Evolutionary conservation across 2,888 invertebrate genomes (phyloP).

Genomic region (Ischnus inquisitorius): DNA sequence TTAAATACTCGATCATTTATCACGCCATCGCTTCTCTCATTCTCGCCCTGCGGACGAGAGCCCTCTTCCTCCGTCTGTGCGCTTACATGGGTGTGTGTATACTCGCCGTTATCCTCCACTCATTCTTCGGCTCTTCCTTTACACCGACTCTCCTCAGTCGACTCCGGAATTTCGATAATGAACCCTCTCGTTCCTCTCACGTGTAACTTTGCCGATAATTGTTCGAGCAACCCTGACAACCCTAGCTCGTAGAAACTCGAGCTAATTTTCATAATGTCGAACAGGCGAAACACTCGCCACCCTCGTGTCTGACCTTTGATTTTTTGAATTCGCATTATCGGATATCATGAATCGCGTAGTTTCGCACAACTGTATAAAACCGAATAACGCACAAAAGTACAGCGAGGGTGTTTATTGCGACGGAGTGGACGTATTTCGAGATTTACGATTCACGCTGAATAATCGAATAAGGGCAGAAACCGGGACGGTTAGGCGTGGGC

Average conservation of each 20-base stretch:
- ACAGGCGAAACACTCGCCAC: background rate
- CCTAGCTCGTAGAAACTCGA: too few relatives aligned
- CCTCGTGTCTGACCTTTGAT: background rate
- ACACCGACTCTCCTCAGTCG: conserved; percentile 3
- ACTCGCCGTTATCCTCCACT: conserved; percentile 38
- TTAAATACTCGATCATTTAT: conserved; percentile 86
- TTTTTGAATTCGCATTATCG: background rate
- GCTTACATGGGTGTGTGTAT: conserved; percentile 15
- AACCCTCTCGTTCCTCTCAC: conserved; percentile 50
- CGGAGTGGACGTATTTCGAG: conserved; percentile 62
- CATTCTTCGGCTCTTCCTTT: conserved; percentile 41
- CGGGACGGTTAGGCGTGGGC: conserved; percentile 61
- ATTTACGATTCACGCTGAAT: conserved; percentile 70
- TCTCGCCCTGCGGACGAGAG: conserved; percentile 71
- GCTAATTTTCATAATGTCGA: too few relatives aligned
- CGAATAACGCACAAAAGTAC: background rate
- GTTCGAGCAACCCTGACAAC: background rate
- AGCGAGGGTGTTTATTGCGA: conserved; percentile 61
- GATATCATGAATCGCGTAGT: background rate
- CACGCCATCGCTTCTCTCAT: conserved; percentile 82
- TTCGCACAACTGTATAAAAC: background rate
- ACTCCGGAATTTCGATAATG: conserved; percentile 13
- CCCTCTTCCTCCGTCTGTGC: conserved; percentile 43
- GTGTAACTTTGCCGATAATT: conserved; percentile 13
- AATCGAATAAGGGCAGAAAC: conserved; percentile 66